Evolutionary conservation across 2,113 vertebrate species (phyloP).

Genomic region (Gyps fulvus): DNA sequence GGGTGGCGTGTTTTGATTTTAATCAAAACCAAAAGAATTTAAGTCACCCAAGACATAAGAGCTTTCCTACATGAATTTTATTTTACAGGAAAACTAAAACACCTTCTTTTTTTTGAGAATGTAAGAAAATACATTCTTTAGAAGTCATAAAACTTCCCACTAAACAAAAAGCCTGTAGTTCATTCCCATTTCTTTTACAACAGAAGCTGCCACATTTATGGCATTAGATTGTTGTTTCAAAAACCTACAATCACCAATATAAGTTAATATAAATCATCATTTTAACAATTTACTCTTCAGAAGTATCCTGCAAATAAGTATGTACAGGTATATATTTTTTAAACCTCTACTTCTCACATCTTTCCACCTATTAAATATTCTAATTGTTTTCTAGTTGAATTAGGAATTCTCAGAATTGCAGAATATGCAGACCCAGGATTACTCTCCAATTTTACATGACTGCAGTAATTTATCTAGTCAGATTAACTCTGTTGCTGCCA

Average conservation of each 20-base stretch:
- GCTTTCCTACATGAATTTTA: neutral
- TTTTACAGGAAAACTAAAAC: neutral
- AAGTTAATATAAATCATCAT: neutral
- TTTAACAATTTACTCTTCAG: neutral
- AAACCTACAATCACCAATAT: neutral
- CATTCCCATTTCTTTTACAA: neutral
- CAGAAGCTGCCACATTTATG: neutral
- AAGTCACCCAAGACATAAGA: neutral
- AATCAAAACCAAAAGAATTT: neutral
- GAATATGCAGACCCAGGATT: neutral
- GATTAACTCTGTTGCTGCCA: neutral
- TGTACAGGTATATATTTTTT: neutral
- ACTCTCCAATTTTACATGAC: neutral
- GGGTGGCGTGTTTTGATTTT: neutral
- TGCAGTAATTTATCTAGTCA: neutral
- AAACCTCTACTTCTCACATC: accelerated
- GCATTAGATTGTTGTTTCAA: neutral
- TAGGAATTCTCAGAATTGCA: neutral
- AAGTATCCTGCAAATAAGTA: neutral
- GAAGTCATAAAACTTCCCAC: neutral
- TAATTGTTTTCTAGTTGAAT: neutral
- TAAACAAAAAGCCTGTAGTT: neutral
- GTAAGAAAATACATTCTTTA: neutral
- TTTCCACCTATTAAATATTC: neutral
- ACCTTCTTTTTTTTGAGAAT: neutral